phyloP scores from a whole-genome alignment of 2,888 invertebrate species.

The Myopa testacea region DNA sequence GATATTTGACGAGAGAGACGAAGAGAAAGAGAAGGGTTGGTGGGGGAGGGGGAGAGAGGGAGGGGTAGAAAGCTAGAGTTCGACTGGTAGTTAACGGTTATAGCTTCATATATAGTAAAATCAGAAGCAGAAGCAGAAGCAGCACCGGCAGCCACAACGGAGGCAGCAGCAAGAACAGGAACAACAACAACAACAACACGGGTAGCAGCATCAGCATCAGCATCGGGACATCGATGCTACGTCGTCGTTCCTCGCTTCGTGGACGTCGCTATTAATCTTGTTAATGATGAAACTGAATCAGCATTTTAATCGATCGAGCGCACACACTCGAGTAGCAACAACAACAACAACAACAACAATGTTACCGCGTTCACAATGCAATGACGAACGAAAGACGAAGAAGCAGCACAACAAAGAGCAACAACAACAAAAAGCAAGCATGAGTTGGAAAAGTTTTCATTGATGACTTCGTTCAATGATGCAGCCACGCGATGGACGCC shows the following conservation, averaged over 20 bases:
- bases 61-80: neutral
- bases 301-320: slow-evolving; percentile 66
- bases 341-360: neutral
- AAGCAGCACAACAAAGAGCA: neutral
- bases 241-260: slow-evolving; percentile 6
- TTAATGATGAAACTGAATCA: slow-evolving; percentile 70
- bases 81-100: slow-evolving; percentile 14
- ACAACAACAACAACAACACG: neutral
- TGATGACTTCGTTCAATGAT: slow-evolving; percentile 17
- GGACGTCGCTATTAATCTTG: slow-evolving; percentile 63
- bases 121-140: neutral
- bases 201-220: neutral
- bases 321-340: slow-evolving; percentile 52
- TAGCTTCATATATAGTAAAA: neutral
- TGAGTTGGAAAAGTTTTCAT: slow-evolving; percentile 11
- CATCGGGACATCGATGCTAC: neutral
- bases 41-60: neutral
- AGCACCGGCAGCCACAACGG: neutral
- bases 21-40: too few species aligned
- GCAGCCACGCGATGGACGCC: neutral
- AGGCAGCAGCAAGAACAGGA: neutral
- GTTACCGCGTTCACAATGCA: neutral
- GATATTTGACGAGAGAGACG: too few species aligned
- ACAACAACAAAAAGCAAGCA: neutral
- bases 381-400: neutral